phyloP scores from a whole-genome alignment of 2,113 vertebrate species.

The Picathartes gymnocephalus region DNA sequence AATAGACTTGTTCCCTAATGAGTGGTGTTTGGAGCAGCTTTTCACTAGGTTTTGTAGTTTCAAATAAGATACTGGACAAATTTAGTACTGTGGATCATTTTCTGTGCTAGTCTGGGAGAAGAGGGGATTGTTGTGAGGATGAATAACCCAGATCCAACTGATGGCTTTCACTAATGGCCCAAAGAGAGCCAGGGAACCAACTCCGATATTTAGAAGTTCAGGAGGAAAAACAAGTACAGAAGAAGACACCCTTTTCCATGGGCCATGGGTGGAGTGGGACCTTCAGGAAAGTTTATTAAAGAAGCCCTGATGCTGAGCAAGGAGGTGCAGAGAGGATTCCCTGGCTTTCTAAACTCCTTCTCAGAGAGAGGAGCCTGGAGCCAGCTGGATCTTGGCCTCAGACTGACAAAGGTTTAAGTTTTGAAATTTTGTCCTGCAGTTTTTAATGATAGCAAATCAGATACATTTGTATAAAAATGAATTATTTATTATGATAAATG shows the following conservation, averaged over 20 bases:
- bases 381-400: not conserved
- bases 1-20: not conserved
- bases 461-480: not conserved
- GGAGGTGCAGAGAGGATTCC: not conserved
- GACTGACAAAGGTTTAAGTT: not conserved
- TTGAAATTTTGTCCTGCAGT: not conserved
- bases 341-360: not conserved
- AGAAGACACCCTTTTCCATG: accelerated
- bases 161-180: not conserved
- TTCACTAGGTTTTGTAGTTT: not conserved
- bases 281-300: not conserved
- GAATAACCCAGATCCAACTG: not conserved
- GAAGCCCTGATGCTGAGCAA: not conserved
- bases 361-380: not conserved
- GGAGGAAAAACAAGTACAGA: not conserved
- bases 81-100: not conserved
- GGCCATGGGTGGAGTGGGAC: not conserved
- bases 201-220: not conserved
- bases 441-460: not conserved
- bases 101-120: not conserved
- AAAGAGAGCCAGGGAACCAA: not conserved
- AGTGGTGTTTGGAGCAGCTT: not conserved
- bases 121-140: not conserved
- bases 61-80: not conserved
- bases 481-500: not conserved